These are phyloP conservation scores for Drosophila austrosaltans DNA, from an alignment of 2,888 invertebrate genomes.

Conservation along the genomic window DNA sequence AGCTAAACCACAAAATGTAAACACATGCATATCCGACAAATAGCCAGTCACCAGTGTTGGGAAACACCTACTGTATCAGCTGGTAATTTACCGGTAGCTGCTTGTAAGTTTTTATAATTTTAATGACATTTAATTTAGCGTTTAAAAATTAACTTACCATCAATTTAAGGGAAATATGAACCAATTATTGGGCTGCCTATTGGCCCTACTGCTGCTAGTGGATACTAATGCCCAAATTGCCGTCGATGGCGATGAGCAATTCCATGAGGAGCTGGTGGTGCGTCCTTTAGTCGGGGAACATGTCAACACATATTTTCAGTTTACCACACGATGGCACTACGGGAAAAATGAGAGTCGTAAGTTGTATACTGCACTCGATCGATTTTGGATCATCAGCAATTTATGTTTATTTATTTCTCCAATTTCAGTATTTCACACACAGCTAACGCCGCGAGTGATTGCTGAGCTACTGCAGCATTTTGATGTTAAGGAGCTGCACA, in stretches of 20 bases:
- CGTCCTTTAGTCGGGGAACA: conserved; percentile 94
- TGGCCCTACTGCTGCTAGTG: conserved; percentile 18
- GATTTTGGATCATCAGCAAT: too few species aligned
- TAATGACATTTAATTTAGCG: conserved; percentile 14
- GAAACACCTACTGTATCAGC: conserved; percentile 3
- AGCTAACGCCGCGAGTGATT: conserved; percentile 93
- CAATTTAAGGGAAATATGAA: neutral
- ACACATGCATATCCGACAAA: too few species aligned
- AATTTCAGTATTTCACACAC: conserved; percentile 89
- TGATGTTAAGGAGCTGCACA: conserved; percentile 94
- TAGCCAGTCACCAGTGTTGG: neutral
- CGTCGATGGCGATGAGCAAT: conserved; percentile 86
- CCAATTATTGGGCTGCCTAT: neutral
- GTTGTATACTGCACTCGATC: conserved; percentile 72
- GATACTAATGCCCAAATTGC: conserved; percentile 29
- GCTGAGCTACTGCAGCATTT: conserved; percentile 94
- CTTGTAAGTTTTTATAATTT: neutral
- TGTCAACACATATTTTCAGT: conserved; percentile 95
- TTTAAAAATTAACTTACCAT: neutral
- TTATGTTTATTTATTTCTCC: conserved; percentile 7
- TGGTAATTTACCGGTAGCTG: conserved; percentile 10
- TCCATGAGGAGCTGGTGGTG: conserved; percentile 94
- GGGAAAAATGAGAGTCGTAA: conserved; percentile 87
- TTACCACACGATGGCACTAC: conserved; percentile 90
- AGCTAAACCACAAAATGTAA: too few species aligned